Percentiles rank a stretch among this genome's conserved stretches.
These are phyloP conservation scores for Manis javanica DNA, from an alignment of 2,797 vertebrate genomes.

Conservation along the genomic window DNA sequence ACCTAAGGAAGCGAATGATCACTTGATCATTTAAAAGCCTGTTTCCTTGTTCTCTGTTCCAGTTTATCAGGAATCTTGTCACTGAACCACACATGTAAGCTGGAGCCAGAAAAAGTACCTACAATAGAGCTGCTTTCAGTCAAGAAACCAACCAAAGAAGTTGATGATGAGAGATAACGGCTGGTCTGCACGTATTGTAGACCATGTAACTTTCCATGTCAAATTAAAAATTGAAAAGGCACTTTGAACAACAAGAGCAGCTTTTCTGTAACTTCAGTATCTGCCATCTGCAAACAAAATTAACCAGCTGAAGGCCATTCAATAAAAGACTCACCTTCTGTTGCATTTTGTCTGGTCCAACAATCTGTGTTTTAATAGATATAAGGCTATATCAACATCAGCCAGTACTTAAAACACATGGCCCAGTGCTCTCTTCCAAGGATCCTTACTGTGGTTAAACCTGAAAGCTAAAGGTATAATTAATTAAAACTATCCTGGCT, in stretches of 20 bases:
- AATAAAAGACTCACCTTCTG: not conserved
- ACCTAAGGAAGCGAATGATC: conserved; percentile 47
- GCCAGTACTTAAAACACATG: not conserved
- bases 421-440: not conserved
- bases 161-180: conserved; percentile 72
- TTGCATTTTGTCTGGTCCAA: not conserved
- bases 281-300: conserved; percentile 76
- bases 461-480: not conserved
- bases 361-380: not conserved
- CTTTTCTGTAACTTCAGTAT: conserved; percentile 66
- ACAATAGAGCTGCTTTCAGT: conserved; percentile 72
- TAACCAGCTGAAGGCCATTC: conserved; percentile 61
- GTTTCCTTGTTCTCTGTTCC: conserved; percentile 68
- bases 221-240: conserved; percentile 75
- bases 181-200: not conserved
- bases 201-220: conserved; percentile 63
- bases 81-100: conserved; percentile 61
- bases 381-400: not conserved
- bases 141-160: conserved; percentile 53
- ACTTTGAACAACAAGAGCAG: conserved; percentile 66
- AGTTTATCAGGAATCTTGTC: conserved; percentile 81
- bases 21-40: conserved; percentile 63
- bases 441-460: not conserved
- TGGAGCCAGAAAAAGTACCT: conserved; percentile 53
- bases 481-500: conserved; percentile 22